Evolutionary conservation across 2,797 vertebrate genomes (phyloP).

Genomic region (Bradypus variegatus): DNA sequence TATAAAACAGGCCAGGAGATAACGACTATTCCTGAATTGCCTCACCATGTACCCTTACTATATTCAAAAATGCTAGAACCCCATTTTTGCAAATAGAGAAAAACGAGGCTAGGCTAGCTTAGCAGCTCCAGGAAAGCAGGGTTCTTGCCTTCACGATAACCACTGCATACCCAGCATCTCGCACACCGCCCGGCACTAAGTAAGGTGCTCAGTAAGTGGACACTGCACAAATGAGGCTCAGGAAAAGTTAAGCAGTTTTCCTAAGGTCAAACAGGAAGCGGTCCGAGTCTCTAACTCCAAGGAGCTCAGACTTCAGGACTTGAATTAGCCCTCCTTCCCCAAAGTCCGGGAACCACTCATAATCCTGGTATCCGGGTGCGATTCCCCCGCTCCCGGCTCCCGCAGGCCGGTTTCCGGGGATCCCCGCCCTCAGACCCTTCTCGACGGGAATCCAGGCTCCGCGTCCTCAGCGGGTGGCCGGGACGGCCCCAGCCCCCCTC

Average conservation of each 20-base stretch:
- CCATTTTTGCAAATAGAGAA: neutral
- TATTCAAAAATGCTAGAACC: neutral
- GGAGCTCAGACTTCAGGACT: neutral
- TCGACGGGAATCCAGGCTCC: slow-evolving; percentile 1
- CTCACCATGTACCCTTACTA: neutral
- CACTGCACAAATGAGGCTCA: neutral
- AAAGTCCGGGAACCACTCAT: neutral
- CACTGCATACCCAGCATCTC: neutral
- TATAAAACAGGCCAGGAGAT: neutral
- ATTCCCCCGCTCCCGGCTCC: neutral
- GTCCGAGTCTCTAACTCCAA: neutral
- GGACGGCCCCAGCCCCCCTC: neutral
- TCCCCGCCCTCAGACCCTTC: slow-evolving; percentile 11
- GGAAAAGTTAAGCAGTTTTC: neutral
- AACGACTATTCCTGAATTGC: neutral
- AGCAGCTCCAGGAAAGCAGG: neutral
- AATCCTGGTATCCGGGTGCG: neutral
- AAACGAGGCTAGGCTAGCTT: neutral
- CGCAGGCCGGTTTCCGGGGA: neutral
- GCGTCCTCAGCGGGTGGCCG: neutral
- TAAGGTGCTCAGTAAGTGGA: slow-evolving; percentile 26
- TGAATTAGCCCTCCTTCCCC: neutral
- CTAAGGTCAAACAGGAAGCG: neutral
- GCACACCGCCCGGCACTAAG: slow-evolving; percentile 4
- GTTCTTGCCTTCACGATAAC: slow-evolving; percentile 3